phyloP scores from a whole-genome alignment of 2,113 vertebrate genomes.

The Gyps fulvus region DNA sequence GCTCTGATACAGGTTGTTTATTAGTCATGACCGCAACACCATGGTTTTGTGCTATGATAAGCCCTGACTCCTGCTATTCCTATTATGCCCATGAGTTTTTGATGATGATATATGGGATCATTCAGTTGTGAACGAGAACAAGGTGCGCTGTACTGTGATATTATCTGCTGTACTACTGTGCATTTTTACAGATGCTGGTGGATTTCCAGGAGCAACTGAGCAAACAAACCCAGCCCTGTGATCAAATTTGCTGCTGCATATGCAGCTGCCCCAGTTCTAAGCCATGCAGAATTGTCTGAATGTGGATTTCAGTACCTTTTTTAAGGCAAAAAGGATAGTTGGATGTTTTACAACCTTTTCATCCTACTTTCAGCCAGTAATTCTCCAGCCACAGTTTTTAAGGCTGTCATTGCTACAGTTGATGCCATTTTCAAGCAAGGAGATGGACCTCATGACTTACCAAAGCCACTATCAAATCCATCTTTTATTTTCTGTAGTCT shows the following conservation, averaged over 20 bases:
- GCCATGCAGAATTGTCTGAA: not conserved
- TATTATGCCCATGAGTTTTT: conserved; percentile 15
- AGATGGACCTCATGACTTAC: not conserved
- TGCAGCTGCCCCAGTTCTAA: not conserved
- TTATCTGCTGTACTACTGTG: not conserved
- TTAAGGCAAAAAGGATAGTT: not conserved
- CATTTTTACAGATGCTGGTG: not conserved
- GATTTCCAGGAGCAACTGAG: not conserved
- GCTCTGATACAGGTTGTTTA: not conserved
- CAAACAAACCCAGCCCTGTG: not conserved
- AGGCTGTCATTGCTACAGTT: not conserved
- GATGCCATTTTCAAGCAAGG: not conserved
- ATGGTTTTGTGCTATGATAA: not conserved
- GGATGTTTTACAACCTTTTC: not conserved
- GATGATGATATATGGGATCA: not conserved
- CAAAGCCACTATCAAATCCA: not conserved
- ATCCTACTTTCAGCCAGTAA: not conserved
- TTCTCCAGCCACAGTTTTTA: not conserved
- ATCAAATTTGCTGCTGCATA: not conserved
- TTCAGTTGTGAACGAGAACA: conserved; percentile 8
- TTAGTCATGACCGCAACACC: conserved; percentile 15
- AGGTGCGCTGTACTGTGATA: not conserved
- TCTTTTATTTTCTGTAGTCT: not conserved
- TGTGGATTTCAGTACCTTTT: not conserved
- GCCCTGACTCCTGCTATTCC: not conserved